Percentiles rank a stretch among this genome's conserved stretches.
Conservation (phyloP, 1,140 invertebrate species). For the Nymphalis io region DNA sequence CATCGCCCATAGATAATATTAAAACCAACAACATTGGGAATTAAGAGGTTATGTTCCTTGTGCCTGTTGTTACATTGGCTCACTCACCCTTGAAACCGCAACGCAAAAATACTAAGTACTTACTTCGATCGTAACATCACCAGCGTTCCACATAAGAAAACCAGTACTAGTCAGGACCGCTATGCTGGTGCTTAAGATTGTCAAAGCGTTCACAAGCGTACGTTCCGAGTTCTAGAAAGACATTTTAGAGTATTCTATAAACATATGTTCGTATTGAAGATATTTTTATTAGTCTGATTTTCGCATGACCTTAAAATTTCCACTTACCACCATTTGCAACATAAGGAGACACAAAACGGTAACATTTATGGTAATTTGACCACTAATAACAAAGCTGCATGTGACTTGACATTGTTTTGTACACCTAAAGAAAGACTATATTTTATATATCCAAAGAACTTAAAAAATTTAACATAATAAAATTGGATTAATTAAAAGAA, state of each 20-base stretch:
- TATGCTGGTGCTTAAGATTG: slow-evolving; percentile 25
- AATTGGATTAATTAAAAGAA: too few species aligned
- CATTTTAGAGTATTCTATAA: neutral
- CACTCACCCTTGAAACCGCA: too few species aligned
- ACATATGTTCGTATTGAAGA: neutral
- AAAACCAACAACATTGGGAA: too few species aligned
- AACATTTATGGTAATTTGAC: slow-evolving; percentile 52
- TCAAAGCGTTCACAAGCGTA: slow-evolving; percentile 35
- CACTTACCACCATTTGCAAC: slow-evolving; percentile 60
- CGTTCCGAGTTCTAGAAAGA: slow-evolving; percentile 47
- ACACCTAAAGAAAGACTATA: slow-evolving; percentile 45
- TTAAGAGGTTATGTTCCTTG: too few species aligned
- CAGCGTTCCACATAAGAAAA: slow-evolving; percentile 57
- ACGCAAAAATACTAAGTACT: too few species aligned
- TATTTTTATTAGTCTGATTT: neutral
- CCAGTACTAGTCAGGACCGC: slow-evolving; percentile 36
- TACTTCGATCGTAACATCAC: slow-evolving; percentile 55
- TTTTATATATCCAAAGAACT: too few species aligned
- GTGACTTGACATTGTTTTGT: slow-evolving; percentile 41
- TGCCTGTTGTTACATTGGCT: too few species aligned
- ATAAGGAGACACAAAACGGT: slow-evolving; percentile 49
- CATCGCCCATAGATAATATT: too few species aligned
- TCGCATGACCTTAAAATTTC: neutral
- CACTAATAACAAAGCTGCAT: slow-evolving; percentile 49
- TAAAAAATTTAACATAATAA: too few species aligned